Conservation (phyloP, 2,113 vertebrate species). For the Erythrocebus patas region DNA sequence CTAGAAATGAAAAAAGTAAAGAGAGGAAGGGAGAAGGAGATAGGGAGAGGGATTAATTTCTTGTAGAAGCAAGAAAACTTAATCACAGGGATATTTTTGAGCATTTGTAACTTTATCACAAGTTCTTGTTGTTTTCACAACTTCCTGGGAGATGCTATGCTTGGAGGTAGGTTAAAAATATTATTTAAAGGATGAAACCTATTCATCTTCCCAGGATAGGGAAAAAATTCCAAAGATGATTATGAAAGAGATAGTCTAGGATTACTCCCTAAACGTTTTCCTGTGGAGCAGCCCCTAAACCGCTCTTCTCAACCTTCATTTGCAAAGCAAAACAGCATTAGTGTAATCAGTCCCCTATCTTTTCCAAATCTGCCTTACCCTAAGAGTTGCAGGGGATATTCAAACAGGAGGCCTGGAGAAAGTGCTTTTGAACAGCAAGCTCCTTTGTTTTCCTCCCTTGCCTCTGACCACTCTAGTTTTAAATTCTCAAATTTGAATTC, state of each 20-base stretch:
- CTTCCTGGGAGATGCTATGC: neutral
- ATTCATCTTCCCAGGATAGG: neutral
- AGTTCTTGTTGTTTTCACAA: neutral
- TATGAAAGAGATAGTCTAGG: neutral
- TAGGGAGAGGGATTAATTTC: neutral
- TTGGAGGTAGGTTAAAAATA: neutral
- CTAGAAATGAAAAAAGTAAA: neutral
- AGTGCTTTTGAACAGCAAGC: neutral
- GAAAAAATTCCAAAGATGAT: neutral
- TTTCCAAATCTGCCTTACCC: neutral
- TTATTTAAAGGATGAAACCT: neutral
- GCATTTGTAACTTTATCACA: neutral
- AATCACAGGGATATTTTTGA: neutral
- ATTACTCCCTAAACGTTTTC: neutral
- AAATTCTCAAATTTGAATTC: constrained; percentile 53
- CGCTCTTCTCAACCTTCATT: neutral
- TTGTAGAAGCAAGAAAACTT: neutral
- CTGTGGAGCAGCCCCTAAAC: neutral
- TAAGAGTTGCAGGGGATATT: neutral
- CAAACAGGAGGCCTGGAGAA: neutral
- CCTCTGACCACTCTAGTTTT: neutral
- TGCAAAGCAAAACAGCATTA: constrained; percentile 48
- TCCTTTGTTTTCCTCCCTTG: constrained; percentile 30
- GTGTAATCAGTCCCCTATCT: neutral
- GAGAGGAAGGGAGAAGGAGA: neutral